Evolutionary conservation across 1,140 invertebrate genomes (phyloP).

Genomic region (Eumaeus atala): DNA sequence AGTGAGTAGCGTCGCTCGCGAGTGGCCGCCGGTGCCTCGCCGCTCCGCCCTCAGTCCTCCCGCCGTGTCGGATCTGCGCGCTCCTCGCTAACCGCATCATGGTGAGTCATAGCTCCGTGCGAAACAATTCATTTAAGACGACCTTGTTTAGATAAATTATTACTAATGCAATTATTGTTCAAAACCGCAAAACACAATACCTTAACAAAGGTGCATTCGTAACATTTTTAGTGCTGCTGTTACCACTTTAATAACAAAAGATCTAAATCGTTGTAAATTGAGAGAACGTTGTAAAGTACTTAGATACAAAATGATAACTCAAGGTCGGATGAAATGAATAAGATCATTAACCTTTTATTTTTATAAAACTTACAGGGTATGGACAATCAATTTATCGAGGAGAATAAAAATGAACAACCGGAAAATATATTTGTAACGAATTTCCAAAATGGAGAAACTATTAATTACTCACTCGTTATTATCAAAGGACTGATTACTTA

Average conservation of each 20-base stretch:
- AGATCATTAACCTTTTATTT: no score
- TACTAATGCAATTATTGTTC: constrained; percentile 1
- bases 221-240: no score
- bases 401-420: constrained; percentile 54
- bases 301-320: background rate
- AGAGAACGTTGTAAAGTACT: background rate
- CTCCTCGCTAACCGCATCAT: constrained; percentile 64
- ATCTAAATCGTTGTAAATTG: no score
- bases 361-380: constrained; percentile 56
- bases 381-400: constrained; percentile 60
- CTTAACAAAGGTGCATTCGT: background rate
- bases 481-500: constrained; percentile 67
- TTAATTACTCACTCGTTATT: constrained; percentile 65
- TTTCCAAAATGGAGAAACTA: constrained; percentile 66
- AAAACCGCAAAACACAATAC: constrained; percentile 11
- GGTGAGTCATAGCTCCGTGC: constrained; percentile 66
- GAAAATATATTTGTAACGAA: constrained; percentile 65
- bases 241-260: no score
- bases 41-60: constrained; percentile 58
- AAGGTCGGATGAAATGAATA: background rate
- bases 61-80: constrained; percentile 60
- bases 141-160: constrained; percentile 35
- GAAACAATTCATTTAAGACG: constrained; percentile 61
- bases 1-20: constrained; percentile 53
- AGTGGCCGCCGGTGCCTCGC: constrained; percentile 45